Percentiles rank a stretch among this genome's conserved stretches.
Conservation (phyloP, 2,888 invertebrate species). For the Acleris holmiana region DNA sequence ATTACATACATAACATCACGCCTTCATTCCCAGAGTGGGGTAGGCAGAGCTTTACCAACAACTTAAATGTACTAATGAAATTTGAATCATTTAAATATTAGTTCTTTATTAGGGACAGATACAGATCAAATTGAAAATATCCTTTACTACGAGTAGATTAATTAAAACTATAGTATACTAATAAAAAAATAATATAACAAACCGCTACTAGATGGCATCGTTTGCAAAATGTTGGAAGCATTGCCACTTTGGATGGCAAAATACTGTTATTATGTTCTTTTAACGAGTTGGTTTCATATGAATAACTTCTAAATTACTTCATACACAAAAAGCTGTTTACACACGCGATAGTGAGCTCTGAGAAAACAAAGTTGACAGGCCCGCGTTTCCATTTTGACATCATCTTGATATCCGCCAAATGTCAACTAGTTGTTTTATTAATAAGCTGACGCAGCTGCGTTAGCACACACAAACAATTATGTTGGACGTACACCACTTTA, state of each 20-base stretch:
- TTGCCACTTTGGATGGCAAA: too few relatives aligned
- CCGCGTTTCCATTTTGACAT: constrained; percentile 45
- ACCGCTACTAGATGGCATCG: too few relatives aligned
- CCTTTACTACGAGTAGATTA: not conserved
- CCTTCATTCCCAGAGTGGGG: too few relatives aligned
- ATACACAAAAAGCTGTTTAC: constrained; percentile 43
- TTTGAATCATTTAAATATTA: too few relatives aligned
- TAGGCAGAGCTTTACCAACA: too few relatives aligned
- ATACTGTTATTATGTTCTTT: not conserved
- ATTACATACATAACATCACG: too few relatives aligned
- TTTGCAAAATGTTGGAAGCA: too few relatives aligned
- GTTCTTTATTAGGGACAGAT: too few relatives aligned
- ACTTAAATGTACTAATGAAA: too few relatives aligned
- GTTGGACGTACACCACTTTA: not conserved
- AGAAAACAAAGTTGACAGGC: constrained; percentile 39
- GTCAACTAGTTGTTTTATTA: constrained; percentile 21
- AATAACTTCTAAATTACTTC: constrained; percentile 30
- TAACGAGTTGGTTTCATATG: constrained; percentile 18
- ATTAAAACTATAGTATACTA: not conserved
- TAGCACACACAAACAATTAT: too few relatives aligned
- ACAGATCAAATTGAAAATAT: not conserved
- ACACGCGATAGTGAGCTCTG: constrained; percentile 43
- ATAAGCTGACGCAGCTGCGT: too few relatives aligned
- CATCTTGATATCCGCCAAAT: constrained; percentile 43
- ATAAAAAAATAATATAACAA: too few relatives aligned